Conservation (phyloP, 2,888 invertebrate species). For the Xestia xanthographa region DNA sequence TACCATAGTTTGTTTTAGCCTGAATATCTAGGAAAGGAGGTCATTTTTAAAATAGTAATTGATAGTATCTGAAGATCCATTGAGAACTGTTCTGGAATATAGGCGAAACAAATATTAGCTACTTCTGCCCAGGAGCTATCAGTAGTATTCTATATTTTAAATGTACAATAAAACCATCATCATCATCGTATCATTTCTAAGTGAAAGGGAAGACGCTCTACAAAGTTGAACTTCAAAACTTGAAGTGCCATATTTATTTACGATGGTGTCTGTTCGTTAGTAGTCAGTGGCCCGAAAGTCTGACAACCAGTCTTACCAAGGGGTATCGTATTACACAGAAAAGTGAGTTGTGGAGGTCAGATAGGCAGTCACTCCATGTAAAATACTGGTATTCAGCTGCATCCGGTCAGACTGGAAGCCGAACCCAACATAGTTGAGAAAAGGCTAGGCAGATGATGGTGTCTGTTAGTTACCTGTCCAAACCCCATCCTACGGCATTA, state of each 20-base stretch:
- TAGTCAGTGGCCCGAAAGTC: too few relatives aligned
- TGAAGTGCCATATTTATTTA: not conserved
- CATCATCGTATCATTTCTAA: not conserved
- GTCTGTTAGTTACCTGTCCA: slow-evolving; percentile 78
- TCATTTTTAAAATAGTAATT: not conserved
- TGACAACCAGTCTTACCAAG: too few relatives aligned
- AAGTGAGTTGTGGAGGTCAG: too few relatives aligned
- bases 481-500: slow-evolving; percentile 83
- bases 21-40: not conserved
- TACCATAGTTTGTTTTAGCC: not conserved
- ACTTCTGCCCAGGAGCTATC: not conserved
- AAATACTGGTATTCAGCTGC: too few relatives aligned
- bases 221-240: not conserved
- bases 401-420: too few relatives aligned
- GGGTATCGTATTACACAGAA: too few relatives aligned
- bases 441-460: not conserved
- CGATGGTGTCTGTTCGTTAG: slow-evolving; percentile 40
- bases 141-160: not conserved
- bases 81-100: not conserved
- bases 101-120: not conserved
- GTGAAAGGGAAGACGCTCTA: not conserved
- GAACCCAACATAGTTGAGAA: too few relatives aligned
- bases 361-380: too few relatives aligned
- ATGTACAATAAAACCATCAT: not conserved
- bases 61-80: not conserved